Conservation (phyloP, 2,113 vertebrate species). For the Silurus glanis region DNA sequence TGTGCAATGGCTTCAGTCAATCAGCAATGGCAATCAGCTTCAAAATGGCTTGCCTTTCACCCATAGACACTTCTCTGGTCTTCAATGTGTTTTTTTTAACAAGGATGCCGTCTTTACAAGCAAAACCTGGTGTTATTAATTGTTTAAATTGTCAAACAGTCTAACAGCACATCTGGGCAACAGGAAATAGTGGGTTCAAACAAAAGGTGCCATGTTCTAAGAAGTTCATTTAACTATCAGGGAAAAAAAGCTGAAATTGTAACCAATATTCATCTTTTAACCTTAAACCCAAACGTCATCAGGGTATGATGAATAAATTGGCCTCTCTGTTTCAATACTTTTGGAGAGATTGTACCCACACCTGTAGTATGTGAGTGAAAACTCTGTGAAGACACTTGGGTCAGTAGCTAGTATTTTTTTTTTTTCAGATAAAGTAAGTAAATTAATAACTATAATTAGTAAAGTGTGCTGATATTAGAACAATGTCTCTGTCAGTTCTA, state of each 20-base stretch:
- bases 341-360: neutral
- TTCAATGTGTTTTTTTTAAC: neutral
- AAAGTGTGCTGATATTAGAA: neutral
- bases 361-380: conserved; percentile 53
- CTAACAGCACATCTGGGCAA: neutral
- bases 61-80: neutral
- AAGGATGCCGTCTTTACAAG: neutral
- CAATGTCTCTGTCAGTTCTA: neutral
- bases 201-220: neutral
- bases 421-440: neutral
- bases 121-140: neutral
- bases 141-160: neutral
- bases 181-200: neutral
- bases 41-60: neutral
- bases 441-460: neutral
- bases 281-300: neutral
- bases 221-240: neutral
- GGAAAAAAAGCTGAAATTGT: neutral
- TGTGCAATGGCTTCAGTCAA: neutral
- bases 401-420: neutral
- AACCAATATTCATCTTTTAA: neutral
- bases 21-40: neutral
- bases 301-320: neutral
- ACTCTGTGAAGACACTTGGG: conserved; percentile 20
- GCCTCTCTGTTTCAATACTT: neutral